phyloP scores from a whole-genome alignment of 1,140 invertebrate species.

The Ceratina australensis region DNA sequence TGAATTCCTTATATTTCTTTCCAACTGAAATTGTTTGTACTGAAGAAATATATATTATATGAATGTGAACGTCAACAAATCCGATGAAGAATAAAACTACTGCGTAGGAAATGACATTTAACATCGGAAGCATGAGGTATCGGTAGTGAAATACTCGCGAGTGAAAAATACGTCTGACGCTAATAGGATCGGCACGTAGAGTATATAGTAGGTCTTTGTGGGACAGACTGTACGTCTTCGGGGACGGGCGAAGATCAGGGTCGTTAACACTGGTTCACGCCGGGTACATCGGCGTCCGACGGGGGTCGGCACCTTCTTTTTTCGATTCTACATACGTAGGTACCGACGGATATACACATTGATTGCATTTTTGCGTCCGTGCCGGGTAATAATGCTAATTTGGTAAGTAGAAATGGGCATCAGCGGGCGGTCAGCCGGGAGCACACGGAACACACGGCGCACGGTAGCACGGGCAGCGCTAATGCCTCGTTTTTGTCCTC shows the following conservation, averaged over 20 bases:
- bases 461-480: slow-evolving; percentile 73
- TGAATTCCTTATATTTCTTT: too few species aligned
- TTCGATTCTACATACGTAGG: slow-evolving; percentile 56
- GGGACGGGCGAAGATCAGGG: slow-evolving; percentile 61
- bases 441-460: slow-evolving; percentile 52
- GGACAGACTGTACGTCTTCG: slow-evolving; percentile 43
- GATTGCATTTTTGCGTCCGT: slow-evolving; percentile 73
- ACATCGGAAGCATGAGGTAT: too few species aligned
- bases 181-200: too few species aligned
- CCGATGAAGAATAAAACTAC: too few species aligned
- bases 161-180: too few species aligned
- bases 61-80: too few species aligned
- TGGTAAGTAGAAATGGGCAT: slow-evolving; percentile 75
- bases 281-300: slow-evolving; percentile 54
- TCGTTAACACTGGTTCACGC: slow-evolving; percentile 66
- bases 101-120: too few species aligned
- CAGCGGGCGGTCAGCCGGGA: slow-evolving; percentile 71
- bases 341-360: slow-evolving; percentile 65
- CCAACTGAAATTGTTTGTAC: too few species aligned
- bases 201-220: too few species aligned
- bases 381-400: slow-evolving; percentile 76
- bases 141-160: too few species aligned
- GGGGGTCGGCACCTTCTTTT: slow-evolving; percentile 61
- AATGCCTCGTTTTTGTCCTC: slow-evolving; percentile 76
- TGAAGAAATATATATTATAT: too few species aligned